Evolutionary conservation across 1,140 invertebrate genomes (phyloP).

Genomic region (Centruroides sculpturatus): DNA sequence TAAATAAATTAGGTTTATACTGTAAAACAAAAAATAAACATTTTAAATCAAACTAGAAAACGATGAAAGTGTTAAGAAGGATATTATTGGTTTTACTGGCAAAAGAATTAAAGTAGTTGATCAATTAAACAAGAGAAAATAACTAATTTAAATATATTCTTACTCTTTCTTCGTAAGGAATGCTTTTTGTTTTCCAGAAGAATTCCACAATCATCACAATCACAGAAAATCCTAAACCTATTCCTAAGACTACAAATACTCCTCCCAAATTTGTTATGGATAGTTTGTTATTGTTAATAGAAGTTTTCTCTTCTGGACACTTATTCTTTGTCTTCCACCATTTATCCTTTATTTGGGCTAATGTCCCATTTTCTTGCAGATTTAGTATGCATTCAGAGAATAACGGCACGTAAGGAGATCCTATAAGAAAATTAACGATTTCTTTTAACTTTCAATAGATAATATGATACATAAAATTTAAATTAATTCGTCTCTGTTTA

Average conservation of each 20-base stretch:
- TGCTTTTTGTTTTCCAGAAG: slow-evolving; percentile 24
- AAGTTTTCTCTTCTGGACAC: slow-evolving; percentile 20
- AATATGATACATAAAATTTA: no score
- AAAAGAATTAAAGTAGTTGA: no score
- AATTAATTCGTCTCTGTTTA: no score
- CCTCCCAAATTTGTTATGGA: slow-evolving; percentile 33
- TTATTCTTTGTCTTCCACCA: slow-evolving; percentile 22
- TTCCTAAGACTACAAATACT: slow-evolving; percentile 32
- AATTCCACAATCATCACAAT: slow-evolving; percentile 24
- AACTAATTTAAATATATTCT: not conserved
- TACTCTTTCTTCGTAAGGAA: slow-evolving; percentile 21
- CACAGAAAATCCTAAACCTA: slow-evolving; percentile 23
- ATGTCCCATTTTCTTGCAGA: slow-evolving; percentile 33
- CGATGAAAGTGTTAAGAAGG: no score
- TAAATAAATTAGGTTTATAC: no score
- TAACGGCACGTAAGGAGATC: slow-evolving; percentile 33
- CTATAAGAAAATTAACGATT: slow-evolving; percentile 7
- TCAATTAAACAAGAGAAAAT: no score
- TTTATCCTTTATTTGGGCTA: slow-evolving; percentile 30
- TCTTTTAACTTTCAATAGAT: no score
- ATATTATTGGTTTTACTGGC: no score
- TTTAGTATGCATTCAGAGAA: slow-evolving; percentile 34
- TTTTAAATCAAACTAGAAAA: no score
- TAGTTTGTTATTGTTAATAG: slow-evolving; percentile 23
- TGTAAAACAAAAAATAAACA: no score